A percentile compares a stretch with the other conserved stretches of the same genome.
Conservation (phyloP, 35 echinoderm and acorn worm genomes). For the Diadema setosum region DNA sequence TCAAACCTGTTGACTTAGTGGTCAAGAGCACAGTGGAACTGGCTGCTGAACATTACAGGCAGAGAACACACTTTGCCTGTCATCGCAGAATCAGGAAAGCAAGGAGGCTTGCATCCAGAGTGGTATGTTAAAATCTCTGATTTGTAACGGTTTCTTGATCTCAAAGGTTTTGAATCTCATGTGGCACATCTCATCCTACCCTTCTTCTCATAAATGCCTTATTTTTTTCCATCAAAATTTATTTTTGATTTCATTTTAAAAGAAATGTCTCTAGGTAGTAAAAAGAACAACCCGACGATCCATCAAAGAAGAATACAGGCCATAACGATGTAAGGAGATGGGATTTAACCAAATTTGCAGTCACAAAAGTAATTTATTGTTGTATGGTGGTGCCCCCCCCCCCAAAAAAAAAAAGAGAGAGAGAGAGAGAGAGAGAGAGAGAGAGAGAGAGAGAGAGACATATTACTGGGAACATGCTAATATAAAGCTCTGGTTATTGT, state of each 20-base stretch:
- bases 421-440: no score
- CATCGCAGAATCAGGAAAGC: background rate
- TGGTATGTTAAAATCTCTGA: background rate
- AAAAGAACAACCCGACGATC: no score
- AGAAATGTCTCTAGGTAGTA: background rate
- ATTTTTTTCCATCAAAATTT: background rate
- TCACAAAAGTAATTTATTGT: no score
- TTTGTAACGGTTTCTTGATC: background rate
- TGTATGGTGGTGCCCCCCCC: no score
- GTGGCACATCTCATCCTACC: background rate
- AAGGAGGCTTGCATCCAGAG: background rate
- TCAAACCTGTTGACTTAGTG: background rate
- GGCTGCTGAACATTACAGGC: background rate
- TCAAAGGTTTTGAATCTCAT: background rate
- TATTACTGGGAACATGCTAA: background rate
- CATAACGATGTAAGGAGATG: no score
- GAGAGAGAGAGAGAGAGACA: background rate
- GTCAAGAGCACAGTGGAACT: background rate
- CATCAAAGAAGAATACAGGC: no score
- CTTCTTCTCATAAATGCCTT: background rate
- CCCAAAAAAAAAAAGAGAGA: no score
- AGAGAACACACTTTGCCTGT: background rate
- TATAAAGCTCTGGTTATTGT: background rate
- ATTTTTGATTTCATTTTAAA: background rate
- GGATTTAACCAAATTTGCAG: no score